These are phyloP conservation scores for Timema cristinae DNA, from an alignment of 2,888 invertebrate species.

Conservation along the genomic window DNA sequence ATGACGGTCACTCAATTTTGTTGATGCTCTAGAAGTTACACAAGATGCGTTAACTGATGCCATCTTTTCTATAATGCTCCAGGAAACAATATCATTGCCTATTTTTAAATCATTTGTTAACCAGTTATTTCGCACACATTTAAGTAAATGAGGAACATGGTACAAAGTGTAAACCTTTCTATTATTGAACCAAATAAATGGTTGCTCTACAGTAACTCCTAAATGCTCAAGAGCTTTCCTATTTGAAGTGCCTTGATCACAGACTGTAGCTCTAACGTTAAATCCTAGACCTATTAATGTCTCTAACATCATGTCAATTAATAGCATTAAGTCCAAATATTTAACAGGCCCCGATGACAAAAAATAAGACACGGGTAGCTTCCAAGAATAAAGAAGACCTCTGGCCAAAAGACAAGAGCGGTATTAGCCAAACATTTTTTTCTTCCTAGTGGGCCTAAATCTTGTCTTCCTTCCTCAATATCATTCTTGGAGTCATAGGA, in stretches of 20 bases:
- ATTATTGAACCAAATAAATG: conserved; percentile 25
- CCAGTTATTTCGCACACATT: conserved; percentile 34
- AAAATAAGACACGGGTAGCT: conserved; percentile 35
- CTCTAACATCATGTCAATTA: conserved; percentile 29
- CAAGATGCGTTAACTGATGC: neutral
- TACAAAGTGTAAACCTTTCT: conserved; percentile 32
- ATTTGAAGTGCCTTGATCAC: conserved; percentile 34
- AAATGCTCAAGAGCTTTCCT: conserved; percentile 29
- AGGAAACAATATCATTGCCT: conserved; percentile 18
- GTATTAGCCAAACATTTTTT: conserved; percentile 30
- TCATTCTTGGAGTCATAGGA: conserved; percentile 33
- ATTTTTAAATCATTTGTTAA: conserved; percentile 27
- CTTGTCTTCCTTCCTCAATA: conserved; percentile 33
- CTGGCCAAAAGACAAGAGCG: conserved; percentile 35
- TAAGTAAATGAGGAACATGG: conserved; percentile 33
- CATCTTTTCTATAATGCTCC: conserved; percentile 28
- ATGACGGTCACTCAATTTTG: conserved; percentile 34
- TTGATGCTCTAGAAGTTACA: conserved; percentile 28
- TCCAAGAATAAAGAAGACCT: conserved; percentile 34
- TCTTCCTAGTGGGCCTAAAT: conserved; percentile 33
- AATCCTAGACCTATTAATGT: conserved; percentile 29
- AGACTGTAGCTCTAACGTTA: conserved; percentile 31
- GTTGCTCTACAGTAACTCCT: conserved; percentile 31
- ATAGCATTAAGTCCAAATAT: conserved; percentile 20
- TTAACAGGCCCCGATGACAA: conserved; percentile 29